Base-by-base conservation (phyloP, 1,140 invertebrate genomes). In the Bombus superbus region DNA sequence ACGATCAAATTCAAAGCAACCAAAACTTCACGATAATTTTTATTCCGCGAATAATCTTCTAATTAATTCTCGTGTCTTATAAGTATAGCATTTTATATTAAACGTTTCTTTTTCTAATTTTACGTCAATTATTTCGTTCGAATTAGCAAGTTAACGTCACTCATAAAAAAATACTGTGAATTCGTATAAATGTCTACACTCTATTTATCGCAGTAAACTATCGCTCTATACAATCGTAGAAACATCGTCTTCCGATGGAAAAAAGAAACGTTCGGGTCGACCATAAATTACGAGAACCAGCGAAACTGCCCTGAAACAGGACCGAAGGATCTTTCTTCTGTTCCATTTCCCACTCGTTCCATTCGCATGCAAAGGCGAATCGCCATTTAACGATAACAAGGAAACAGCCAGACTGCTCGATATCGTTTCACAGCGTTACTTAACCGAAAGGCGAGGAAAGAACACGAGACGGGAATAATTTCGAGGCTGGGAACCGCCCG, bases 321-420 rank as follows among this genome's bases (percentile, higher is more conserved):
- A 18, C 1, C 32, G 35, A 3, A 28, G 32, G 6, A 28, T 57
- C 35, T 59, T 32, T 59, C 53, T 28, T 76, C 35, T 42, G 28
- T 76, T 59, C 74, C 74, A 76, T 76, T 76, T 35, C 22, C 11
- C 69, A 10, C 10, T 69, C 66, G 18, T 25, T 28, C 69, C 1
- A 72, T 72, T 72, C 69, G 69, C 69, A 72, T 42, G 69, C 69
- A 72, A 42, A 72, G 35, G 28, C 69, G 11, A 62, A n/a, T 62
- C 59, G 59, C 10, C 59, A 28, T 40, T 73, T 73, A 22, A n/a
- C 71, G 71, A 73, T 73, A 73, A 44, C 71, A 47, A 42, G 42
- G 5, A 42, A 47, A 44, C 25, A 42, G 25, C 35, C 69, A 72
- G 42, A 5, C 28, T 10, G 2, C 28, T 15, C 13, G n/a, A 32